phyloP scores from a whole-genome alignment of 2,797 vertebrate genomes.

The Sebastes reedi region DNA sequence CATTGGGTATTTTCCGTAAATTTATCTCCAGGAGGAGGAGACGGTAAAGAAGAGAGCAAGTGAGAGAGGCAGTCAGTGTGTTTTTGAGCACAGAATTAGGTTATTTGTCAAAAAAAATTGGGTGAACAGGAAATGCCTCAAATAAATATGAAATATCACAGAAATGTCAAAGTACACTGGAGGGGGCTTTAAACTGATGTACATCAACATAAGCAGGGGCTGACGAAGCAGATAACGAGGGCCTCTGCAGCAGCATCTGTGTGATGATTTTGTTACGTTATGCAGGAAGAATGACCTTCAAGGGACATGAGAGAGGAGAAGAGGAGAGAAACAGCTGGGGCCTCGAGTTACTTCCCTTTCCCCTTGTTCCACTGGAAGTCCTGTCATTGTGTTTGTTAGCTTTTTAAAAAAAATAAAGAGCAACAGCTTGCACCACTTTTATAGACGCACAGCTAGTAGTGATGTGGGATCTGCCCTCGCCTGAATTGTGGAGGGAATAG shows the following conservation, averaged over 20 bases:
- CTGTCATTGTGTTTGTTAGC: conserved; percentile 62
- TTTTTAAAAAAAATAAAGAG: conserved; percentile 6
- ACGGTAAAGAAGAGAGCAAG: too few relatives aligned
- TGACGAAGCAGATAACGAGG: conserved; percentile 34
- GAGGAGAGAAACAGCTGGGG: conserved; percentile 57
- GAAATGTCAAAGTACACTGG: too few relatives aligned
- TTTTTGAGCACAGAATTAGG: too few relatives aligned
- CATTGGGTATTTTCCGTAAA: too few relatives aligned
- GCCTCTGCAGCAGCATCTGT: conserved; percentile 41
- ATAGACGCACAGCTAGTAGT: neutral
- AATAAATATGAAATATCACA: too few relatives aligned
- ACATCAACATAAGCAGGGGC: neutral
- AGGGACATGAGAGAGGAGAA: conserved; percentile 38
- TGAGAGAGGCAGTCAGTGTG: too few relatives aligned
- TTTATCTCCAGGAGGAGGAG: too few relatives aligned
- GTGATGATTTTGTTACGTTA: conserved; percentile 44
- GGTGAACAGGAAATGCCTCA: neutral
- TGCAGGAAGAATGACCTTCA: conserved; percentile 65
- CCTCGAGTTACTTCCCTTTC: conserved; percentile 45
- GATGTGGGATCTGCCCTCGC: conserved; percentile 20
- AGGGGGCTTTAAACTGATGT: conserved; percentile 35
- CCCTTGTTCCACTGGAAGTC: conserved; percentile 55
- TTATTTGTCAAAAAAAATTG: neutral
- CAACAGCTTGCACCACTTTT: conserved; percentile 7
- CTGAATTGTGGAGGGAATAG: conserved; percentile 11